Percentiles rank a stretch among this genome's conserved stretches.
Evolutionary conservation across 1,140 invertebrate genomes (phyloP).

Genomic region (Hyposmocoma kahamanoa): DNA sequence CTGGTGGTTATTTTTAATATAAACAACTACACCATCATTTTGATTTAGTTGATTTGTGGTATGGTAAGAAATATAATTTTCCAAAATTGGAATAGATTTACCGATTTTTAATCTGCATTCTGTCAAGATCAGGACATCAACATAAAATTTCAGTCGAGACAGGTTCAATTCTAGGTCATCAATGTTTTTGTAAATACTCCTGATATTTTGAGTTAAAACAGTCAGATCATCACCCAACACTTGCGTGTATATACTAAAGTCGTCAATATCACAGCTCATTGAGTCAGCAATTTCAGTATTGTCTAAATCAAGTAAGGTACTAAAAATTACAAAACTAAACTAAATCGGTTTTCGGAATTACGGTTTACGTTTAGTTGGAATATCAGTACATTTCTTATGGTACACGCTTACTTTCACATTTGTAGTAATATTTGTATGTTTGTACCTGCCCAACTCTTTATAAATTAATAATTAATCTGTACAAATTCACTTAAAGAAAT

Average conservation of each 20-base stretch:
- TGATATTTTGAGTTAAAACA: conserved; percentile 6
- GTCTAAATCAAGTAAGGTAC: neutral
- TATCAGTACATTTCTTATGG: too few species aligned
- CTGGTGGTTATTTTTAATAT: conserved; percentile 3
- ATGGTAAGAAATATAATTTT: neutral
- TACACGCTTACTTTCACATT: too few species aligned
- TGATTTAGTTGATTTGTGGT: conserved; percentile 2
- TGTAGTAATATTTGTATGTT: too few species aligned
- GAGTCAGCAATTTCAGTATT: neutral
- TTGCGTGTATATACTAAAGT: neutral
- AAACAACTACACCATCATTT: conserved; percentile 12
- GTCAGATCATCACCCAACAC: neutral
- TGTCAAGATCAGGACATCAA: conserved; percentile 8
- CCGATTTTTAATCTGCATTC: conserved; percentile 5
- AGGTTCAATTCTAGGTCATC: neutral
- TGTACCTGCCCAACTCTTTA: too few species aligned
- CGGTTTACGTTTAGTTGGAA: too few species aligned
- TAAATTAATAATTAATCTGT: too few species aligned
- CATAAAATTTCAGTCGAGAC: neutral
- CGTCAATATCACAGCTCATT: neutral
- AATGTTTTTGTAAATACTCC: conserved; percentile 11
- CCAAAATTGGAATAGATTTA: neutral
- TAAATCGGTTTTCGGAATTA: too few species aligned
- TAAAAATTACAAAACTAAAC: too few species aligned
- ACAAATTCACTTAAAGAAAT: too few species aligned